Base-by-base conservation (phyloP, 35 echinoderm and acorn worm species). In the Hemicentrotus pulcherrimus region DNA sequence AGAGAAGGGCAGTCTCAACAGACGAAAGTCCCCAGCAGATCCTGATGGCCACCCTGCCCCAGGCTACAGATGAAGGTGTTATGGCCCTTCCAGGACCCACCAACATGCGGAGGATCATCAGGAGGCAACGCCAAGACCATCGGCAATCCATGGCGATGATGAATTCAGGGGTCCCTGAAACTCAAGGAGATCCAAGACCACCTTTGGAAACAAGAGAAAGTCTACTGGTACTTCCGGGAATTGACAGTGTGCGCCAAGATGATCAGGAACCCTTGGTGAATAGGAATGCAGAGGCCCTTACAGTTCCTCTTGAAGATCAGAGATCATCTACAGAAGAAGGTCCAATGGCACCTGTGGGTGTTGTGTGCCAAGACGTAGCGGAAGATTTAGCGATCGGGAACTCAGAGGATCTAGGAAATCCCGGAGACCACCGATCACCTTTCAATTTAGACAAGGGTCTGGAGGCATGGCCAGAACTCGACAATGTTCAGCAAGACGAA, bases 21-120 rank as follows among this genome's bases (percentile, higher is more conserved):
- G 86, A 95, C 30, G 94, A 95, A 4, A 46, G 94, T 28, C 94
- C 94, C n/a, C 94, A 95, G 28, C 71, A 95, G 47, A 48, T 95
- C 11, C 71, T 95, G 9, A 86, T 95, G 94, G 15, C 31, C 30
- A 86, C 94, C 28, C 32, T 95, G 32, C 32, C 12, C 46, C 32
- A 86, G 71, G 85, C 61, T 0, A 95, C 94, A 19, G 94, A 95
- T 11, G 94, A 95, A 95, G 94, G 94, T 2, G 55, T 31, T 1
- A 65, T 45, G 22, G 58, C 94, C 14, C 94, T 94, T 5, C 94
- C 94, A 86, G 22, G 31, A 45, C 32, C 46, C 30, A 86, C 58
- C 46, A 86, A 95, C 78, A 95, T 95, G 61, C 32, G 94, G 6
- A 32, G 94, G 46, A 95, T 16, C n/a, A 95, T 95, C 71, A 8